A percentile compares a stretch with the other conserved stretches of the same genome.
phyloP scores from a whole-genome alignment of 1,140 invertebrate species.

The Geopemphigus sp. region DNA sequence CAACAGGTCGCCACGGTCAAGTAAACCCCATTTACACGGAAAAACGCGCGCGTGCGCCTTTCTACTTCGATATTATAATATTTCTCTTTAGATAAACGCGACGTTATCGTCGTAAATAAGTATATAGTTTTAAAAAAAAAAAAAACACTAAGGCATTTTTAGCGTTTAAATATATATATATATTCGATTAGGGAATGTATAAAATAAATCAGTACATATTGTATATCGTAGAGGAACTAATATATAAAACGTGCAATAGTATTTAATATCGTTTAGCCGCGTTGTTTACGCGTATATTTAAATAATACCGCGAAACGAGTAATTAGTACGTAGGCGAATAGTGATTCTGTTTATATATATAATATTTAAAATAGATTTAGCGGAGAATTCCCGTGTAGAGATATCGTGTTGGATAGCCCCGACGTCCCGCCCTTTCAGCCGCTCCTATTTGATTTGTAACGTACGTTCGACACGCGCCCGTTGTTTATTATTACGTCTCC shows the following conservation, averaged over 20 bases:
- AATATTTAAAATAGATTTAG: no score
- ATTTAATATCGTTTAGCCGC: conserved; percentile 12
- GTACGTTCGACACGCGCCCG: no score
- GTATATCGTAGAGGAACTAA: background rate
- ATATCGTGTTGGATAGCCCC: no score
- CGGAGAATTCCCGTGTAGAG: no score
- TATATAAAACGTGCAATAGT: conserved; percentile 44
- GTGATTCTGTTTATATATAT: no score
- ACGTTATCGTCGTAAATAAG: background rate
- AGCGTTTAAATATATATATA: conserved; percentile 12
- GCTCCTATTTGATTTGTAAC: no score
- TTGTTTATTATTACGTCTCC: no score
- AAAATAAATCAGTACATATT: conserved; percentile 19
- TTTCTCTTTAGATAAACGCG: background rate
- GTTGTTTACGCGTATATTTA: background rate
- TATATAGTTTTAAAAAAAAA: background rate
- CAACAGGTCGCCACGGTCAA: conserved; percentile 4
- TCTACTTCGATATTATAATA: conserved; percentile 12
- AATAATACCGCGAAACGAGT: no score
- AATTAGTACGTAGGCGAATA: no score
- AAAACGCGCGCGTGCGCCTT: background rate
- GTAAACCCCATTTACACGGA: background rate
- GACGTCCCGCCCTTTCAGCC: no score
- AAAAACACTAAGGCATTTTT: conserved; percentile 12
- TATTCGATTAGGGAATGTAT: conserved; percentile 30